Evolutionary conservation across 2,888 invertebrate genomes (phyloP), one percentile per base, ranked within the genome.

Genomic region (Sphaerophoria taeniata): DNA sequence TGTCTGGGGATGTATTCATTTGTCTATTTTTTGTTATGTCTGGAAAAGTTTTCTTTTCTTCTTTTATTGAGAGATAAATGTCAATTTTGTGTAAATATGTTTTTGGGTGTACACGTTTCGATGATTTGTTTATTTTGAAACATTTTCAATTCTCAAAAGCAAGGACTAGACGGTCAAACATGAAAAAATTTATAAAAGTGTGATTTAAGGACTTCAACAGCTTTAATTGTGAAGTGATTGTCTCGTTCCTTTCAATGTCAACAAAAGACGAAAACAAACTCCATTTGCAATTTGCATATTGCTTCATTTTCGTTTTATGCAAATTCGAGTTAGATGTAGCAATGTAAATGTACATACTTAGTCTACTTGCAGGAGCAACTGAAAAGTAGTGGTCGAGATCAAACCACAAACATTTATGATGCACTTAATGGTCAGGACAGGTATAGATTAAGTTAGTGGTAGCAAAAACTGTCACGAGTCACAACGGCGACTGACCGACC

Each of bases 301-400:
- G 33, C 33, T 63, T n/a, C 61, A 63, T 47, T 63, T 47, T 47
- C 61, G 33, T 45, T 63, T 45, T 33, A 33, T 61, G 60, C n/a
- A 63, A 47, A 33, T 33, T 45, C 16, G 12, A 56, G 34, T 39
- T 39, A 45, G n/a, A 12, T 11, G 45, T 6, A 31, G 43, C 16
- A 7, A 43, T 43, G 43, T 60, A 45, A n/a, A 63, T 63, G 4
- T 47, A 16, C 63, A 47, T 63, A 34, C 33, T 34, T 47, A 47
- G 47, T 7, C 34, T 47, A 47, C 47, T 2, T 47, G 56, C 3
- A 9, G 16, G 7, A 49, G 16, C 5, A 56, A 24, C 24, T 24
- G 24, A 24, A 24, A 24, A 24, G 24, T 24, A 24, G 1, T 24
- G 1, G 1, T 24, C 24, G 24, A 24, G 24, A 24, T 24, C 24